These are phyloP conservation scores for Coremacera marginata DNA, from an alignment of 2,888 invertebrate genomes.

Conservation along the genomic window DNA sequence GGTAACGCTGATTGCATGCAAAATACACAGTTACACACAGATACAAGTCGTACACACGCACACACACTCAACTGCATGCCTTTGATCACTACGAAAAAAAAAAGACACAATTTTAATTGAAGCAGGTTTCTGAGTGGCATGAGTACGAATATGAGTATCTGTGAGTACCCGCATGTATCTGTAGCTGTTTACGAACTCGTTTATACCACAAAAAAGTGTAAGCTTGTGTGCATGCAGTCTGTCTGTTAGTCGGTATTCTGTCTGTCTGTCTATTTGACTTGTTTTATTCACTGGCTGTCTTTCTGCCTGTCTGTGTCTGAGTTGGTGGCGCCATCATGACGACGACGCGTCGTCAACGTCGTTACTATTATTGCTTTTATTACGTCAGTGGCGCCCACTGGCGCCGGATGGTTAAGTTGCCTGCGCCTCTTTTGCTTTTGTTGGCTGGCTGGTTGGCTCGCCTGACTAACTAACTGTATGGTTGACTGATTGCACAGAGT, in stretches of 20 bases:
- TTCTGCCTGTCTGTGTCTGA: constrained; percentile 37
- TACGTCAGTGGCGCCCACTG: constrained; percentile 70
- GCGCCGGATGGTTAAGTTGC: constrained; percentile 60
- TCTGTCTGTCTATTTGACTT: constrained; percentile 25
- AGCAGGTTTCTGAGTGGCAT: constrained; percentile 4
- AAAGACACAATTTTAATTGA: not conserved
- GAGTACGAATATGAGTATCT: not conserved
- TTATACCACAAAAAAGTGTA: not conserved
- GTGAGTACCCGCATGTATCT: constrained; percentile 3
- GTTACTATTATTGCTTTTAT: constrained; percentile 68
- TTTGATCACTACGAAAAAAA: not conserved
- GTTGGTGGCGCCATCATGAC: constrained; percentile 68
- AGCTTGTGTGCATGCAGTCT: constrained; percentile 15
- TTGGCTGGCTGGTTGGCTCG: constrained; percentile 44
- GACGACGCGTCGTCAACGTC: constrained; percentile 59
- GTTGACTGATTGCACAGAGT: constrained; percentile 28
- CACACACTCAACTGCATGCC: not conserved
- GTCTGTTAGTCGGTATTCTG: not conserved
- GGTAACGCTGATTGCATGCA: no score
- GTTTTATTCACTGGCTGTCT: not conserved
- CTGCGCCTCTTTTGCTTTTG: constrained; percentile 52
- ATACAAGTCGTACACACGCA: not conserved
- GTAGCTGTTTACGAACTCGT: not conserved
- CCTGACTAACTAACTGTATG: constrained; percentile 29
- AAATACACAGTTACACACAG: not conserved